phyloP scores from a whole-genome alignment of 1,140 invertebrate genomes.

The Neodiprion pinetum region DNA sequence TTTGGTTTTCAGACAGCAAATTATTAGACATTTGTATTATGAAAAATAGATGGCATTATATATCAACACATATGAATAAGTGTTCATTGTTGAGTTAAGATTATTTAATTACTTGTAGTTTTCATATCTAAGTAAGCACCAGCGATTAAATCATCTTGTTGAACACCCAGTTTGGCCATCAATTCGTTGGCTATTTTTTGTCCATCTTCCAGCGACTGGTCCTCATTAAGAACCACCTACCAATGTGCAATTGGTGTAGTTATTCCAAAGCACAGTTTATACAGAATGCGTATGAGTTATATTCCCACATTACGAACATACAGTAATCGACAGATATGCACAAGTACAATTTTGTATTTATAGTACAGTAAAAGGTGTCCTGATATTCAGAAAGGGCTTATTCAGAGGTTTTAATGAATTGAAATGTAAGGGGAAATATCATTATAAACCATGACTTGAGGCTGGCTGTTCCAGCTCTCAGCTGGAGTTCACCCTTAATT shows the following conservation, averaged over 20 bases:
- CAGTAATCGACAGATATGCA: no score
- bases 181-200: conserved; percentile 74
- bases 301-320: no score
- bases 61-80: neutral
- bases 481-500: no score
- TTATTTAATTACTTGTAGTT: conserved; percentile 22
- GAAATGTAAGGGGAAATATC: no score
- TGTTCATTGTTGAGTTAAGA: conserved; percentile 22
- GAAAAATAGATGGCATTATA: neutral
- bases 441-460: no score
- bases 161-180: conserved; percentile 73
- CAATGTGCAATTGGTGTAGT: conserved; percentile 9
- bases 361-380: no score
- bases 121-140: conserved; percentile 80
- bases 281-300: neutral
- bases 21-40: neutral
- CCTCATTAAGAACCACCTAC: conserved; percentile 70
- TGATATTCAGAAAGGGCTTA: no score
- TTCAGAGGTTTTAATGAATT: no score
- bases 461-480: no score
- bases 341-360: no score
- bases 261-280: neutral
- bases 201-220: conserved; percentile 75
- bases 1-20: neutral
- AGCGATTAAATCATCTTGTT: conserved; percentile 71